Conservation (phyloP, 2,888 invertebrate genomes). For the Hirtodrosophila confusa region DNA sequence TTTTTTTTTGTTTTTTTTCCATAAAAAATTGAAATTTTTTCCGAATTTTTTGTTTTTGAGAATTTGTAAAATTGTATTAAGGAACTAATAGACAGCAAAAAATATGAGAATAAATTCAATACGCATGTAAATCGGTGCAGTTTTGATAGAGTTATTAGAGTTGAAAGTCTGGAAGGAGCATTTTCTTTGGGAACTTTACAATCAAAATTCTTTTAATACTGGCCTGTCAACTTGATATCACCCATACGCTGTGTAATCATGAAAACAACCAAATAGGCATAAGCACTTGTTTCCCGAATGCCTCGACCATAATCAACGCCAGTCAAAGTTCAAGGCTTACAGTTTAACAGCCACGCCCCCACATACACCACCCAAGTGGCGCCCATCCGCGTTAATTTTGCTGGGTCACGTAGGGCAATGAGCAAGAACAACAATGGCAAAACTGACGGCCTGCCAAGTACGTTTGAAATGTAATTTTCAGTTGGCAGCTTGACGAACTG, state of each 20-base stretch:
- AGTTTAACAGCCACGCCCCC: constrained; percentile 31
- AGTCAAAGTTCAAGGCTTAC: constrained; percentile 66
- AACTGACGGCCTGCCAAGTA: constrained; percentile 57
- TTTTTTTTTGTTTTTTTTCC: no score
- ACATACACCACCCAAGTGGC: constrained; percentile 2
- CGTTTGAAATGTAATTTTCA: constrained; percentile 66
- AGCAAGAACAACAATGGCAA: constrained; percentile 22
- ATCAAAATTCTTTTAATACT: no score
- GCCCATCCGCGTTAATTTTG: constrained; percentile 50
- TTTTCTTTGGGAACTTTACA: no score
- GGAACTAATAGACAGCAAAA: no score
- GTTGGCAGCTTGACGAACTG: constrained; percentile 42
- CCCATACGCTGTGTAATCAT: constrained; percentile 64
- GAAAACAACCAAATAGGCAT: constrained; percentile 38
- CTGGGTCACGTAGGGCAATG: constrained; percentile 66
- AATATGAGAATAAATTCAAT: no score
- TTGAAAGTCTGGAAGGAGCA: no score
- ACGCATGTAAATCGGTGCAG: no score
- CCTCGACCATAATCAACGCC: neutral
- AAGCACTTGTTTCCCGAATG: constrained; percentile 16
- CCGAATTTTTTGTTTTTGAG: no score
- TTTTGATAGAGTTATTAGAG: no score
- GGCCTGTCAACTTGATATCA: constrained; percentile 59
- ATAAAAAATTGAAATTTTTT: no score
- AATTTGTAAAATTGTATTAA: no score